A percentile compares a stretch with the other conserved stretches of the same genome.
Evolutionary conservation across 2,888 invertebrate genomes (phyloP).

Genomic region (Steinernema hermaphroditum): DNA sequence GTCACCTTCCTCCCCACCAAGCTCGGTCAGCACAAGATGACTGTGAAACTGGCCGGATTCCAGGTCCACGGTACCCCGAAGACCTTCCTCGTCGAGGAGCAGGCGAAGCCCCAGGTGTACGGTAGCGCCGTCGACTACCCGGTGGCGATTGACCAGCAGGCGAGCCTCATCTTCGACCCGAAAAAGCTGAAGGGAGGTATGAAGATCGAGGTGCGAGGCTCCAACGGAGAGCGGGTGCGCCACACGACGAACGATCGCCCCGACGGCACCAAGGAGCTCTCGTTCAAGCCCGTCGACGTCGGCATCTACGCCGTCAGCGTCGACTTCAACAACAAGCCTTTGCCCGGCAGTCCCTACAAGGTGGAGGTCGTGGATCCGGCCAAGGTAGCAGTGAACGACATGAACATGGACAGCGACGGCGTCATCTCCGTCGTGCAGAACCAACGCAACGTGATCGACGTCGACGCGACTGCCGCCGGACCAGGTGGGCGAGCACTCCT

Average conservation of each 20-base stretch:
- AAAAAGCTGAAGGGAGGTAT: slow-evolving; percentile 65
- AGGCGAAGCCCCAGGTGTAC: slow-evolving; percentile 57
- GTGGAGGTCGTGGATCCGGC: slow-evolving; percentile 63
- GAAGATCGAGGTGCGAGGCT: slow-evolving; percentile 55
- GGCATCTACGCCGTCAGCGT: slow-evolving; percentile 58
- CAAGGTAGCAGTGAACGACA: slow-evolving; percentile 55
- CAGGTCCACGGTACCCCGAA: slow-evolving; percentile 54
- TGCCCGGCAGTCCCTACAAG: slow-evolving; percentile 70
- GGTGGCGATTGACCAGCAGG: slow-evolving; percentile 69
- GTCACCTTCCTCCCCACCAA: slow-evolving; percentile 62
- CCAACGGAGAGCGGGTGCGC: slow-evolving; percentile 50
- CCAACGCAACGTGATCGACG: slow-evolving; percentile 58
- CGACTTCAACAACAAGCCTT: slow-evolving; percentile 70
- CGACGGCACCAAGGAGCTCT: slow-evolving; percentile 76
- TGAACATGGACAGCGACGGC: slow-evolving; percentile 57
- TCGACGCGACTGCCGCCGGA: slow-evolving; percentile 66
- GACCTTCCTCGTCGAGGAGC: slow-evolving; percentile 57
- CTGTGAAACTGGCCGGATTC: slow-evolving; percentile 62
- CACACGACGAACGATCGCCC: slow-evolving; percentile 55
- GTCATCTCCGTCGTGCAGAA: slow-evolving; percentile 54
- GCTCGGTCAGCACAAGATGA: slow-evolving; percentile 60
- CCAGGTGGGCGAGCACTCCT: slow-evolving; percentile 56
- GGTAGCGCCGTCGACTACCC: slow-evolving; percentile 71
- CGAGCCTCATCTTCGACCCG: slow-evolving; percentile 70
- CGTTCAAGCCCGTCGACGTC: slow-evolving; percentile 61